These are phyloP conservation scores for Cylloceria caligata DNA, from an alignment of 2,888 invertebrate genomes.

Conservation along the genomic window DNA sequence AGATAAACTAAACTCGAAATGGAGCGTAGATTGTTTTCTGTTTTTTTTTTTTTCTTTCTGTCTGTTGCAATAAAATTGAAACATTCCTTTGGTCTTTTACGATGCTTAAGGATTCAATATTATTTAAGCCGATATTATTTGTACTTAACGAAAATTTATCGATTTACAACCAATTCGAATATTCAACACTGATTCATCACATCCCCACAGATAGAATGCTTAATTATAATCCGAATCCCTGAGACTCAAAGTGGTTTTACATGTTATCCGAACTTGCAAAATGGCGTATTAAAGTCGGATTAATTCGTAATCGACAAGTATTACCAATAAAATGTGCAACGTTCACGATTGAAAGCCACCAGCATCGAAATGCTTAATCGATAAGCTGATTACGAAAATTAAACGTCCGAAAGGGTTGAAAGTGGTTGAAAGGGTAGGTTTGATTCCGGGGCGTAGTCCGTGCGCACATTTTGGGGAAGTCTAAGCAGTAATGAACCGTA, in stretches of 20 bases:
- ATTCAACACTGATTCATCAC: too few relatives aligned
- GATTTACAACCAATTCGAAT: neutral
- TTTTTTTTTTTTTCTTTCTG: too few relatives aligned
- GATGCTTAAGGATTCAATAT: neutral
- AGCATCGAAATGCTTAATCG: conserved; percentile 25
- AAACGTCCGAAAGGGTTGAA: conserved; percentile 46
- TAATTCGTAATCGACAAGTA: neutral
- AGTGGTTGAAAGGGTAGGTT: conserved; percentile 36
- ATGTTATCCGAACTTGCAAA: neutral
- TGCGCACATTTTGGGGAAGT: conserved; percentile 28
- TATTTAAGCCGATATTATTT: neutral
- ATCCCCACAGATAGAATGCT: too few relatives aligned
- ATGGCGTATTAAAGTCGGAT: neutral
- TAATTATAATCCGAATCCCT: too few relatives aligned
- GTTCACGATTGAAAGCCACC: neutral
- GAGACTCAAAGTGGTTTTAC: too few relatives aligned
- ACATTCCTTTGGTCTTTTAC: neutral
- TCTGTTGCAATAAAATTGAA: too few relatives aligned
- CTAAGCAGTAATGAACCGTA: conserved; percentile 65
- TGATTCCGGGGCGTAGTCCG: conserved; percentile 24
- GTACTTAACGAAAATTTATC: neutral
- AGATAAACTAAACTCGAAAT: too few relatives aligned
- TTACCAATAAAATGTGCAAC: neutral
- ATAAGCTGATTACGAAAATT: conserved; percentile 28
- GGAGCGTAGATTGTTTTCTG: too few relatives aligned